Percentiles rank a stretch among this genome's conserved stretches.
phyloP scores from a whole-genome alignment of 2,888 invertebrate species.

The Cantharis rufa region DNA sequence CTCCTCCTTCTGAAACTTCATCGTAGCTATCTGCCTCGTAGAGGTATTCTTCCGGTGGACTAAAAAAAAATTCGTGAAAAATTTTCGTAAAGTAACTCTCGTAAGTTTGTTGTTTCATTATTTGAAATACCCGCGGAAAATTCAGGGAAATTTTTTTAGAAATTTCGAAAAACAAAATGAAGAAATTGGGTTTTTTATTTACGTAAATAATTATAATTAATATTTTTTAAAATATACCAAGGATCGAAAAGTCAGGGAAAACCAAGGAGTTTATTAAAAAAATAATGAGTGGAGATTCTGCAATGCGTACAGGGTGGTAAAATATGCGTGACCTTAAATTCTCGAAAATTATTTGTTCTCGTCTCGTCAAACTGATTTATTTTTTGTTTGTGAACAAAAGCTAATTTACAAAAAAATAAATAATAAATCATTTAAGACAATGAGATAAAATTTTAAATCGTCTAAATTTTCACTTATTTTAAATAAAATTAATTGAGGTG shows the following conservation, averaged over 20 bases:
- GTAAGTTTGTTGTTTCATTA: no score
- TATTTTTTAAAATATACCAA: no score
- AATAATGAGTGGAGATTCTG: no score
- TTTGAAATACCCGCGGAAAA: no score
- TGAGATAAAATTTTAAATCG: neutral
- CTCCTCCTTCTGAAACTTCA: conserved; percentile 71
- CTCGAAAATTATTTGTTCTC: neutral
- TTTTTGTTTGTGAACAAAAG: neutral
- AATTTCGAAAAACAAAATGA: no score
- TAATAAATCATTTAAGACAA: neutral
- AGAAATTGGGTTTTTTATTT: no score
- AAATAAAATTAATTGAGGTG: neutral
- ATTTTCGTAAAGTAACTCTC: no score
- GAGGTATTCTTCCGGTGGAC: conserved; percentile 75
- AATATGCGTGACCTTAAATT: neutral
- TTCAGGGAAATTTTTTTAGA: no score
- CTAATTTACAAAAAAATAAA: neutral
- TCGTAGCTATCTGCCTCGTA: conserved; percentile 77
- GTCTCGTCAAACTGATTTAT: neutral
- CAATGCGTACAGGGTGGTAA: neutral
- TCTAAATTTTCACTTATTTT: neutral
- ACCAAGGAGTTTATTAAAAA: no score
- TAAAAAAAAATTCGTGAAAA: conserved; percentile 46
- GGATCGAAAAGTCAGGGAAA: no score
- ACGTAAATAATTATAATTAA: no score